Base-by-base conservation (phyloP, 2,797 vertebrate species). In the Salarias fasciatus region DNA sequence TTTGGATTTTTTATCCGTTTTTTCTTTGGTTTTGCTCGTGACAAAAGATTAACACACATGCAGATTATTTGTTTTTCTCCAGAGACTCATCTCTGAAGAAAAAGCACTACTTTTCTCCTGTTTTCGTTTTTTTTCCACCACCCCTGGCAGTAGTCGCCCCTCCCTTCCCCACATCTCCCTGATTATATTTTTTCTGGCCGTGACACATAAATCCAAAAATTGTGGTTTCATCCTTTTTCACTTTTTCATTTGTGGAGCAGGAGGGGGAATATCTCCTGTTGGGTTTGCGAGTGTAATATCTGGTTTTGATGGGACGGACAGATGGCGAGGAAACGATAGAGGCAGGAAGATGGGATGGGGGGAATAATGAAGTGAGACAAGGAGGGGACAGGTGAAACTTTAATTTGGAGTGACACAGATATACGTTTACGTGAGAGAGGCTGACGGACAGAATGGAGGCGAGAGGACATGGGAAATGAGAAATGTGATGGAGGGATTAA, bases 401-500 rank as follows among this genome's bases (percentile, higher is more conserved):
- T 77, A 58, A 83, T 82, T 80, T 73, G 42, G 59, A 84, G 30
- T 73, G 79, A 79, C 72, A 75, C 31, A 44, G 54, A 72, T 69
- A 67, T 53, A 70, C 45, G 67, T 79, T 79, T 79, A 76, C 69
- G 64, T n/a, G 56, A 76, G 77, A 36, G 31, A 42, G 68, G 30
- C 69, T 72, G 75, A 63, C 69, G 70, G 69, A 29, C 31, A 30
- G 56, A 78, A 67, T 77, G 55, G 64, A 63, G 53, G 71, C 52
- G 50, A 51, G 45, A 48, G 70, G 69, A 66, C 51, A 41, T 9
- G 58, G 63, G 55, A 74, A 75, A 73, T 68, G 59, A 65, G 55
- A 67, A 82, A 65, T 60, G 72, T 70, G 80, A 86, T 80, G 30
- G 62, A 78, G 59, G 64, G 80, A 86, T 82, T 79, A 77, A 57